Evolutionary conservation across 2,888 invertebrate genomes (phyloP).

Genomic region (Sympetrum striolatum): DNA sequence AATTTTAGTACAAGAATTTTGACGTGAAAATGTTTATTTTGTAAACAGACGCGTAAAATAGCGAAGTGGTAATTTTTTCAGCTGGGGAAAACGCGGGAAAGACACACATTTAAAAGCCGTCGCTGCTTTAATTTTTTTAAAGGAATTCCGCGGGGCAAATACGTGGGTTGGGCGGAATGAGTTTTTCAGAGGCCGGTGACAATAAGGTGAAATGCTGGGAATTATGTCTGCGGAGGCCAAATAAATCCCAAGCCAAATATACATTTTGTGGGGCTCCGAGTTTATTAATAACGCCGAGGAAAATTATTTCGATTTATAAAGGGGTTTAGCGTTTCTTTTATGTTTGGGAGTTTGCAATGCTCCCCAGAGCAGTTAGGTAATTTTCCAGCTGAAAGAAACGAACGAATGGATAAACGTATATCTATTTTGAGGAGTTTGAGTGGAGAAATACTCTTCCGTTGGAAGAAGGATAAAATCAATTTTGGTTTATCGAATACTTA

Average conservation of each 20-base stretch:
- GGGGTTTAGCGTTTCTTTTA: too few species aligned
- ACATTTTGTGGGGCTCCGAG: not conserved
- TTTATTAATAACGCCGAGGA: not conserved
- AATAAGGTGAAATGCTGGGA: not conserved
- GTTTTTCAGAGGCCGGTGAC: not conserved
- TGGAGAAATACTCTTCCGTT: too few species aligned
- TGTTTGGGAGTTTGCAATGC: too few species aligned
- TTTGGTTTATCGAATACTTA: too few species aligned
- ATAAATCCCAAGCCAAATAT: not conserved
- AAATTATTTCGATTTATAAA: not conserved
- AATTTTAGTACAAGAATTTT: not conserved
- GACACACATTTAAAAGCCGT: not conserved
- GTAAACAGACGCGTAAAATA: not conserved
- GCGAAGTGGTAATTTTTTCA: not conserved
- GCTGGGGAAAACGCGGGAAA: not conserved
- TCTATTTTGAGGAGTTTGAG: too few species aligned
- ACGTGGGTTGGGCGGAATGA: not conserved
- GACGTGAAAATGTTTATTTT: not conserved
- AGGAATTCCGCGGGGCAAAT: not conserved
- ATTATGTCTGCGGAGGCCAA: not conserved
- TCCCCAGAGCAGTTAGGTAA: too few species aligned
- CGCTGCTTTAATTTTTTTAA: not conserved
- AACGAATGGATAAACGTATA: too few species aligned
- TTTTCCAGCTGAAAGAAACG: too few species aligned
- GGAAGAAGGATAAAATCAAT: too few species aligned